Base-by-base conservation (phyloP, 2,797 vertebrate genomes). In the Sebastes iracundus region DNA sequence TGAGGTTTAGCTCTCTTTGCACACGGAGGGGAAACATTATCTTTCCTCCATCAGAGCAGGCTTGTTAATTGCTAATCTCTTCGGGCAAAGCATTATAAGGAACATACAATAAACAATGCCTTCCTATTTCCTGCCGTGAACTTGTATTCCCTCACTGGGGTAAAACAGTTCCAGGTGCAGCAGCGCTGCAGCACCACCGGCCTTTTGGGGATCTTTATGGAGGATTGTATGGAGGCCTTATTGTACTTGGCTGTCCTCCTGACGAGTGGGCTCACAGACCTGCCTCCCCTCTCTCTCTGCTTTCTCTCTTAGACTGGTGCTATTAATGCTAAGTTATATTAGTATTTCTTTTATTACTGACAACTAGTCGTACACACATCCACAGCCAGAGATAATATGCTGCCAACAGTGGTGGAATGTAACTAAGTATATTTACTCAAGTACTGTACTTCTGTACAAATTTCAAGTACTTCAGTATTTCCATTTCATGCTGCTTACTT, bases 121-220 rank as follows among this genome's bases (percentile, higher is more conserved):
- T 66, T 79, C 84, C 85, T 80, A 90, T 91, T 93, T 93, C 84
- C 90, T 81, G 83, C 78, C 66, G 42, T 79, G 79, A 73, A 81
- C 73, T 83, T 82, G 74, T 58, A 46, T 75, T 27, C 77, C 77
- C 87, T 92, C 66, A 61, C 62, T 84, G 58, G 82, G 80, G 72
- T 72, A 91, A 95, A 96, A 63, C 85, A 89, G 78, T 94, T 94
- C 93, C 93, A 94, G 92, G 79, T 94, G 94, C 77, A 63, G 83
- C 83, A 75, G 32, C 46, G 55, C 46, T 49, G 52, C 64, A 75
- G 53, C 52, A 75, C 75, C 87, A 28, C 52, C n/a, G 58, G 30
- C 49, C 32, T 76, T 76, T 56, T 38, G 75, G 79, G 75, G 63
- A 66, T 66, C 73, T 84, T 85, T 83, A 84, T 74, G 46, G 78